phyloP scores from a whole-genome alignment of 2,113 vertebrate species.

The Burhinus bistriatus region DNA sequence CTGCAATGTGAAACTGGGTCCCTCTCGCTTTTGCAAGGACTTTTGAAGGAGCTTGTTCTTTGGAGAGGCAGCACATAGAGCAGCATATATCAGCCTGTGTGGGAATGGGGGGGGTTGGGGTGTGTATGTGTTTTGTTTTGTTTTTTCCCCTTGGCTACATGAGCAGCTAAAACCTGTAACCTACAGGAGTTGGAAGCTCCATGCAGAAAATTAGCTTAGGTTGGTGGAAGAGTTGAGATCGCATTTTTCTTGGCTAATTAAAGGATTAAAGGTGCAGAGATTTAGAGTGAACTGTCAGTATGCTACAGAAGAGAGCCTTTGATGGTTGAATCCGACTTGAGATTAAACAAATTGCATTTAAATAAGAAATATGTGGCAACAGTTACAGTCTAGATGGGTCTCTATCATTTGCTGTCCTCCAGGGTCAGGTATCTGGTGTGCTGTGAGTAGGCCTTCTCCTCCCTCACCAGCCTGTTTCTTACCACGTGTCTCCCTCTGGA shows the following conservation, averaged over 20 bases:
- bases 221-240: constrained; percentile 38
- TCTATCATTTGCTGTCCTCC: not conserved
- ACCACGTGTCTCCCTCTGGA: not conserved
- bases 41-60: not conserved
- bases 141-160: not conserved
- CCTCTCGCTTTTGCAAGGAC: not conserved
- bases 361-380: constrained; percentile 33
- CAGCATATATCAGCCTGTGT: not conserved
- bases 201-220: constrained; percentile 49
- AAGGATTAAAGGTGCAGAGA: constrained; percentile 58
- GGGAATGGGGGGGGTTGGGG: not conserved
- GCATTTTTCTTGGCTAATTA: constrained; percentile 57
- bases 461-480: not conserved
- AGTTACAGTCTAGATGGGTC: not conserved
- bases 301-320: constrained; percentile 27
- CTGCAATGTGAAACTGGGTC: not conserved
- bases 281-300: constrained; percentile 27
- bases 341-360: constrained; percentile 62
- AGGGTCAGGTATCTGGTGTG: not conserved
- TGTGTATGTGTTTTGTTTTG: not conserved
- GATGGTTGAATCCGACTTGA: constrained; percentile 42
- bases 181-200: constrained; percentile 48
- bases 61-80: not conserved
- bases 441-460: not conserved
- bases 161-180: not conserved